Conservation (phyloP, 2,888 invertebrate genomes). For the Calephelis perditalis region DNA sequence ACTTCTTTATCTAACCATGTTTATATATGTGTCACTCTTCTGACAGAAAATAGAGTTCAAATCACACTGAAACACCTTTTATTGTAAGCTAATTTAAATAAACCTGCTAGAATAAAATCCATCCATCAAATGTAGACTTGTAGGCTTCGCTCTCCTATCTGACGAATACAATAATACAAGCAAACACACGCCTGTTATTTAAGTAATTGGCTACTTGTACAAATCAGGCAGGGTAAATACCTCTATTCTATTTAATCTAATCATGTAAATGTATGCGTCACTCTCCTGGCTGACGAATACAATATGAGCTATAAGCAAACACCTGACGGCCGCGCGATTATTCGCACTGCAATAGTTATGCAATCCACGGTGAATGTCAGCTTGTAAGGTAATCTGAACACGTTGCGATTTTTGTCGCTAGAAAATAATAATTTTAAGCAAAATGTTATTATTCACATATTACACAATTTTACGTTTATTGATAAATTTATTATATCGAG, state of each 20-base stretch:
- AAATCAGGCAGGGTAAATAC: not conserved
- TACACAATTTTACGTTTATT: no score
- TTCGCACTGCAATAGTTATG: conserved; percentile 28
- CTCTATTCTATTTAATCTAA: not conserved
- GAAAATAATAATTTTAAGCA: not conserved
- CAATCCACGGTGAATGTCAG: conserved; percentile 28
- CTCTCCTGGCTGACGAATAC: conserved; percentile 14
- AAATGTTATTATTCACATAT: no score
- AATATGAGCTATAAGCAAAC: conserved; percentile 12
- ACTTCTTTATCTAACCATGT: not conserved
- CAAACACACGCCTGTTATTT: not conserved
- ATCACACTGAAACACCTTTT: no score
- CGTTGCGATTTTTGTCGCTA: conserved; percentile 14
- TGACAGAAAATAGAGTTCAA: not conserved
- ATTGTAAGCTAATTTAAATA: no score
- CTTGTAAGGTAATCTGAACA: conserved; percentile 14
- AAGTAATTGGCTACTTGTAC: not conserved
- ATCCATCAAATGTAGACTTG: no score
- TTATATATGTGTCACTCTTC: not conserved
- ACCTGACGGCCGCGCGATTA: conserved; percentile 24
- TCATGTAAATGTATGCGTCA: conserved; percentile 6
- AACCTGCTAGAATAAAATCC: no score
- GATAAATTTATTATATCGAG: no score
- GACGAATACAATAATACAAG: not conserved
- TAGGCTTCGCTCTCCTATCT: not conserved